phyloP scores from a whole-genome alignment of 2,113 vertebrate genomes.

The Girardinichthys multiradiatus region DNA sequence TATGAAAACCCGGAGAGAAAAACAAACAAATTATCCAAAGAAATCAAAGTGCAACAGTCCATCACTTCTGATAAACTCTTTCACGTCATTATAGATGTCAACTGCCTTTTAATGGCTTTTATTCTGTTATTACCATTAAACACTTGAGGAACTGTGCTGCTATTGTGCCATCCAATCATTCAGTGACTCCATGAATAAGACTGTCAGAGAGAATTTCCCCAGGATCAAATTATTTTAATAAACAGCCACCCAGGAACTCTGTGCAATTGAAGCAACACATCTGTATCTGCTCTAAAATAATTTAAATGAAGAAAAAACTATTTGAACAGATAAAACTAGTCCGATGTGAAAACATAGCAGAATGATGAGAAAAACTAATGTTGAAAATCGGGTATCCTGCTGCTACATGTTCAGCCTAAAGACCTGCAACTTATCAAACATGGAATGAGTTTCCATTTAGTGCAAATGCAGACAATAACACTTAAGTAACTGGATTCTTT shows the following conservation, averaged over 20 bases:
- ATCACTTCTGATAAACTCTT: neutral
- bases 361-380: neutral
- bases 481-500: too few relatives aligned
- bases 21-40: constrained; percentile 11
- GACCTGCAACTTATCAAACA: too few relatives aligned
- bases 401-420: neutral
- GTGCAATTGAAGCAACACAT: neutral
- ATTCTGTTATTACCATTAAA: constrained; percentile 17
- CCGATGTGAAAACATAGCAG: neutral
- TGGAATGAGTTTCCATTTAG: neutral
- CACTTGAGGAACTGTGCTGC: neutral
- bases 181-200: constrained; percentile 20
- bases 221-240: neutral
- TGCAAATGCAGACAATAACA: neutral
- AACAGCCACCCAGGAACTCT: neutral
- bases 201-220: constrained; percentile 9
- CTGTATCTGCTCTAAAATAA: neutral
- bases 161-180: constrained; percentile 15
- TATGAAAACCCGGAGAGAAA: constrained; percentile 4
- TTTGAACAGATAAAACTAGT: neutral
- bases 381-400: neutral
- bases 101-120: constrained; percentile 14
- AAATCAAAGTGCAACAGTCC: constrained; percentile 17
- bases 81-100: constrained; percentile 8
- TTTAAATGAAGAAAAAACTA: neutral